Base-by-base conservation (phyloP, 2,888 invertebrate species). In the Microplitis deprimator region DNA sequence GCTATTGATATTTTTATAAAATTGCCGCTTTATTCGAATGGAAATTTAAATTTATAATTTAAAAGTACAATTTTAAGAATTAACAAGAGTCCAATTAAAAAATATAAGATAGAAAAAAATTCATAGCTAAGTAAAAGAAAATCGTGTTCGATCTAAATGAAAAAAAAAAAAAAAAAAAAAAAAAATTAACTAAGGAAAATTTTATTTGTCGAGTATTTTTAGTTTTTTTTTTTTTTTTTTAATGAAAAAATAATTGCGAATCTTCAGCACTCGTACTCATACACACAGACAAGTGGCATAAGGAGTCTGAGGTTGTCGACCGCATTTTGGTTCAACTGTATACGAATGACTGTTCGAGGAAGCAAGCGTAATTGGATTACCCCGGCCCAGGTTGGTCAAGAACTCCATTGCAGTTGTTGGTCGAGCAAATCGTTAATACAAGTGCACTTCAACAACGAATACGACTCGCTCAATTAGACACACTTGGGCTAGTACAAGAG, bases 321-420 rank as follows among this genome's bases (percentile, higher is more conserved):
- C 62, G 80, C 74, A 81, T 81, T 76, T 79, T 75, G 74, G 79
- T 78, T 79, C 80, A 79, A 77, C 50, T 13, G 50, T 50, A 50
- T 50, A 50, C 50, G 50, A 50, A 50, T 76, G 68, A 73, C 79
- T 80, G 77, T 82, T 82, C 81, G 79, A 83, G 70, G 68, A 76
- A 76, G 76, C 75, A 71, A 79, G 68, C 79, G 71, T 83, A 85
- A 85, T 85, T 83, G 82, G 81, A 85, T 85, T 81, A 83, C 77
- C 71, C 50, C 67, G 69, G 65, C 74, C 71, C 29, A 65, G 41
- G 10, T 71, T 71, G 77, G 77, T 75, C 77, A 77, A 77, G 74
- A 68, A 74, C 74, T 61, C 60, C 16, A 29, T 64, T 67, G 73
- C 64, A 77, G 75, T 78, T 68, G 62, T 50, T 50, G 50, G 50